Conservation (phyloP, 2,888 invertebrate species). For the Anagyrus pseudococci region DNA sequence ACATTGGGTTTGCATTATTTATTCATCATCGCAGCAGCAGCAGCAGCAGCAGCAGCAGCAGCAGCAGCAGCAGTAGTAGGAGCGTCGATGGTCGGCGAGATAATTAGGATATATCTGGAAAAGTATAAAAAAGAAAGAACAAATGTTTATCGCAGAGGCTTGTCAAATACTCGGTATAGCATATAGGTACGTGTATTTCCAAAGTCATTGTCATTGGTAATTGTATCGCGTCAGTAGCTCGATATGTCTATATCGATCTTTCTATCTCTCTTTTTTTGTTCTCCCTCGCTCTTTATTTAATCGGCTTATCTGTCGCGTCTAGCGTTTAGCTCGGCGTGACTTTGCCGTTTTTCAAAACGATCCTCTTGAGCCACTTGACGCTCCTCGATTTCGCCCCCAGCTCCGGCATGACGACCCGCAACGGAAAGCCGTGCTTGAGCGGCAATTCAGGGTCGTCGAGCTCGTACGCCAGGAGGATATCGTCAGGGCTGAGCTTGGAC, state of each 20-base stretch:
- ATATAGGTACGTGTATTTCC: background rate
- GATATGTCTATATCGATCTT: too few relatives aligned
- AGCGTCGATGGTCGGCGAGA: too few relatives aligned
- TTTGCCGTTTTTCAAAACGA: background rate
- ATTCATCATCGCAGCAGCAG: too few relatives aligned
- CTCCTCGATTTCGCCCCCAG: slow-evolving; percentile 2
- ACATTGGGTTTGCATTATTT: too few relatives aligned
- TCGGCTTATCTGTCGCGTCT: too few relatives aligned
- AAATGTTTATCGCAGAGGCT: too few relatives aligned
- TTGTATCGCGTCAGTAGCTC: background rate
- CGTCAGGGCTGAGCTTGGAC: background rate
- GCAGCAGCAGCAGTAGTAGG: too few relatives aligned
- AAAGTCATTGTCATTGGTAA: background rate
- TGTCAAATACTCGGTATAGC: background rate
- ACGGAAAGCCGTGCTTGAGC: slow-evolving; percentile 20
- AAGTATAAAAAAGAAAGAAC: too few relatives aligned
- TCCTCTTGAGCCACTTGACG: slow-evolving; percentile 24
- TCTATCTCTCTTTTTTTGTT: too few relatives aligned
- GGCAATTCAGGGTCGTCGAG: slow-evolving; percentile 14
- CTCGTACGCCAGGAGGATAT: slow-evolving; percentile 21
- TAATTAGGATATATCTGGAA: too few relatives aligned
- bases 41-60: too few relatives aligned
- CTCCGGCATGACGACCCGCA: slow-evolving; percentile 6
- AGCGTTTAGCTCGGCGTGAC: background rate
- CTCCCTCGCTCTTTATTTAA: too few relatives aligned